These are phyloP conservation scores for Erinaceus europaeus DNA, from an alignment of 2,113 vertebrate species.

Conservation along the genomic window DNA sequence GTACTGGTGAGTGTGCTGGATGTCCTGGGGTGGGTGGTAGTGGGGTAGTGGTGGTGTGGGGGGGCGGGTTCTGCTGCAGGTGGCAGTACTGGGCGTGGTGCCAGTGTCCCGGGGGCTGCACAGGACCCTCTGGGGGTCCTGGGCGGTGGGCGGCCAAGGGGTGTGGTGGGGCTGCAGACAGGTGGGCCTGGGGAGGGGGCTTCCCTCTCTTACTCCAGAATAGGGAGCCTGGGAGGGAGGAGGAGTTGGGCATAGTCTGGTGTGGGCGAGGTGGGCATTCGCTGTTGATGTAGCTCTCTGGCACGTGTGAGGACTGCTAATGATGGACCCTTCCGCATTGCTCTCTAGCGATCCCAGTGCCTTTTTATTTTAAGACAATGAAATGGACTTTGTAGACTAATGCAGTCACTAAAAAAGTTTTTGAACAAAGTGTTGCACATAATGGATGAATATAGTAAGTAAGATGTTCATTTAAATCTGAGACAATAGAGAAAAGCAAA, in stretches of 20 bases:
- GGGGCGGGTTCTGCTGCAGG: constrained; percentile 91
- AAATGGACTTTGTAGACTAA: no score
- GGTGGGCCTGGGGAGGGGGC: constrained; percentile 85
- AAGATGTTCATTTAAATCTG: no score
- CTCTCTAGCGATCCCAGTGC: constrained; percentile 99
- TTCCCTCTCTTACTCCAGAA: constrained; percentile 93
- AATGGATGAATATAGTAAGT: no score
- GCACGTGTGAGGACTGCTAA: constrained; percentile 97
- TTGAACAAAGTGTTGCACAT: no score
- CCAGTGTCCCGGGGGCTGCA: constrained; percentile 80
- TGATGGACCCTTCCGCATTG: constrained; percentile 99
- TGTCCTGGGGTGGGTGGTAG: constrained; percentile 91
- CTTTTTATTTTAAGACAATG: no score
- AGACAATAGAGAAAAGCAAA: no score
- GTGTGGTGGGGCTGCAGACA: constrained; percentile 76
- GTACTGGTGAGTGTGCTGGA: constrained; percentile 88
- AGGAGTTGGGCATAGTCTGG: constrained; percentile 93
- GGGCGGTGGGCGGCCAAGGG: constrained; percentile 84
- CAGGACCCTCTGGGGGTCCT: constrained; percentile 83
- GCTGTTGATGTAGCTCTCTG: constrained; percentile 91
- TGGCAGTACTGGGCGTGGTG: constrained; percentile 91
- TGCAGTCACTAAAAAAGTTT: no score
- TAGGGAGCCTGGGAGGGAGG: constrained; percentile 94
- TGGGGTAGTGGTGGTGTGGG: constrained; percentile 97
- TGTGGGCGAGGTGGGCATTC: constrained; percentile 94